Evolutionary conservation across 2,797 vertebrate species (phyloP), one percentile per base, ranked within the genome.

Genomic region (Amniataba percoides): DNA sequence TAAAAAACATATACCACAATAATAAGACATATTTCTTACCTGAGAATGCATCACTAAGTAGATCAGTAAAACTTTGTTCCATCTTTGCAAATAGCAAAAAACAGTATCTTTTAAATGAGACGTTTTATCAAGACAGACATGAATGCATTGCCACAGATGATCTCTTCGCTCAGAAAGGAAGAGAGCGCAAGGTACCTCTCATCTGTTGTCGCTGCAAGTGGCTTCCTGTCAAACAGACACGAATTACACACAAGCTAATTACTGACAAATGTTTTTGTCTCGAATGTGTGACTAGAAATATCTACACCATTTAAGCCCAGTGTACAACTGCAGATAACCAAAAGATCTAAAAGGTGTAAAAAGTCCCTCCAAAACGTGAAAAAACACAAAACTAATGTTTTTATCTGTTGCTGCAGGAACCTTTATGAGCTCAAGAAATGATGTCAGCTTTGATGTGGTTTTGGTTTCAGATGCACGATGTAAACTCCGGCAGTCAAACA

Each of bases 201-300:
- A 65, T 87, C 75, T 90, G 82, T 63, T 79, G 71, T 71, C 11
- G 71, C 88, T 82, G 74, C 77, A 55, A 85, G 70, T 81, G 62
- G 82, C 81, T 95, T 96, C 95, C 95, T 95, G 95, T 93, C 77
- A 62, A 83, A 89, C 84, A 83, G 74, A 89, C 52, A 85, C 40
- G 68, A 63, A 71, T 78, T 19, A 67, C 55, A 79, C 9, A 9
- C 25, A 43, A 68, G 80, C 39, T 31, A 31, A 31, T 31, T 31
- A 31, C 27, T 3, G 5, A 5, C 51, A 43, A 4, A 72, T 42
- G 58, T 2, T 39, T 58, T 13, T 34, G 3, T 4, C 27, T 43
- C 31, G 27, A 52, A 84, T 23, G 77, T 2, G 42, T 21, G 3
- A 43, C 31, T 27, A 3, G 3, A 67, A 64, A 27, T 45, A 2